Percentiles rank a stretch among this genome's conserved stretches.
Conservation (phyloP, 2,113 vertebrate species). For the Urocolius indicus region DNA sequence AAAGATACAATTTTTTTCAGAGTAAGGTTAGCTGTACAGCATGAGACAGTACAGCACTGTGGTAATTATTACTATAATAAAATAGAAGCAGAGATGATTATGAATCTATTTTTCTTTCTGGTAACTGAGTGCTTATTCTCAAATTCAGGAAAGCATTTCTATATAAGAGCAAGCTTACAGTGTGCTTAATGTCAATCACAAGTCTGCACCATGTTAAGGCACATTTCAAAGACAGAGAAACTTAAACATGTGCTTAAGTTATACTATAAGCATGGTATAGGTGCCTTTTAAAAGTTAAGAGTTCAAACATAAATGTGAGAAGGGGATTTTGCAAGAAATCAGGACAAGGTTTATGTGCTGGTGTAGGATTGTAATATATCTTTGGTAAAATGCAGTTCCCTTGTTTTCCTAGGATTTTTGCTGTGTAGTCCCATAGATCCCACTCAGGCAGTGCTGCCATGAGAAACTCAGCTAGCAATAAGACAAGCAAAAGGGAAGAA, state of each 20-base stretch:
- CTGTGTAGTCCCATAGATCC: background rate
- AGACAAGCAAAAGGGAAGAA: background rate
- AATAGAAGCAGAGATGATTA: background rate
- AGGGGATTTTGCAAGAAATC: background rate
- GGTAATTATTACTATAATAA: background rate
- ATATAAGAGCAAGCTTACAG: background rate
- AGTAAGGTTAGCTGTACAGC: background rate
- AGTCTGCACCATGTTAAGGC: background rate
- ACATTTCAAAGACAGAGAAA: background rate
- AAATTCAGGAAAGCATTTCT: background rate
- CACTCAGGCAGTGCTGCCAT: background rate
- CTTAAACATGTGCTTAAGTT: background rate
- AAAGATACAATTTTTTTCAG: background rate
- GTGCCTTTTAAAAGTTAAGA: background rate
- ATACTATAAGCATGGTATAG: background rate
- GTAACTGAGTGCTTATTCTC: background rate
- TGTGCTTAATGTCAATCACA: background rate
- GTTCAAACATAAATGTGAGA: background rate
- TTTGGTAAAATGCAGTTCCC: background rate
- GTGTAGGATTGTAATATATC: background rate
- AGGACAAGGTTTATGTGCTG: background rate
- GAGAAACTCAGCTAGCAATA: background rate
- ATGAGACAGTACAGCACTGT: background rate
- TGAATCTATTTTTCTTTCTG: background rate
- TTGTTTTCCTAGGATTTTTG: background rate